Base-by-base conservation (phyloP, 2,797 vertebrate genomes). In the Peromyscus eremicus region DNA sequence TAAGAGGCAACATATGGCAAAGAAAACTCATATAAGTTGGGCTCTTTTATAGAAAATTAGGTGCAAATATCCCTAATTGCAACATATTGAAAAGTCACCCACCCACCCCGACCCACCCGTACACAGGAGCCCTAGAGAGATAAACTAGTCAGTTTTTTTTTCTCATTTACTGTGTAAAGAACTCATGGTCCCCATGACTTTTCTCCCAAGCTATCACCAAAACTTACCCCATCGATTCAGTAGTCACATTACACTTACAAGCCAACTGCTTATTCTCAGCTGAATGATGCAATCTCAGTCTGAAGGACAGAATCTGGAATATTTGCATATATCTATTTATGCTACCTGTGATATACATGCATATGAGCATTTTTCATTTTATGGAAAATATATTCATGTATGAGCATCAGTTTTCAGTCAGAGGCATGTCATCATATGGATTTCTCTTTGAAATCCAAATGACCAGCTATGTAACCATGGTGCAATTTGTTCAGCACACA, bases 161-260 rank as follows among this genome's bases (percentile, higher is more conserved):
- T 89, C 12, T 85, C 2, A 14, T 29, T 87, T 46, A 89, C 27
- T 75, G 1, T 17, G 5, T 29, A 0, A 66, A 11, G 11, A 76
- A 19, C 43, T 14, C 0, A 8, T 14, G 60, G 6, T 0, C 6
- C 2, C 12, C 0, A 2, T 14, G 43, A 71, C 2, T 1, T 55
- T 79, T 62, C 29, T 66, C 9, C 4, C 6, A 19, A 13, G 3
- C 79, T 89, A 34, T 76, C 14, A 62, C 34, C 32, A 13, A 85
- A 0, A 46, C 5, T 52, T 81, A 2, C 5, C 6, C 62, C 79
- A 3, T 75, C 34, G 76, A 89, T 82, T n/a, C 11, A 75, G 25
- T 64, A 62, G 70, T 79, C 29, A 46, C 60, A 83, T 77, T 46
- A 85, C 11, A 13, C 0, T 19, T 17, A 17, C 11, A n/a, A 34